Evolutionary conservation across 2,113 vertebrate genomes (phyloP).

Genomic region (Pterocles gutturalis): DNA sequence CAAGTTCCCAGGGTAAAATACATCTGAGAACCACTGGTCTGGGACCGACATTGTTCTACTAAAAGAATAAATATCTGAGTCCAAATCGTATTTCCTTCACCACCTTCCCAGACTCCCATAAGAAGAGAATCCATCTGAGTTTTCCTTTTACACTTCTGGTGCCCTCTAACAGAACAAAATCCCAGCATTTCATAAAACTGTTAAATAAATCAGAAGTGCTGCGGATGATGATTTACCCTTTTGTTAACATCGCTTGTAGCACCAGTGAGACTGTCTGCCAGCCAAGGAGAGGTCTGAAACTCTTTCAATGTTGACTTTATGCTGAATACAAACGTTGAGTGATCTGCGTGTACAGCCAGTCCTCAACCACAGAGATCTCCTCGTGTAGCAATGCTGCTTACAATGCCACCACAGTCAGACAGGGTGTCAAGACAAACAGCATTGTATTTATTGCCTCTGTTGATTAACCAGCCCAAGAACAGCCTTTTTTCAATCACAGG

Average conservation of each 20-base stretch:
- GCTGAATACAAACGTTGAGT: neutral
- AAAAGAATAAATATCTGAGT: conserved; percentile 60
- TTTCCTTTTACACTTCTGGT: conserved; percentile 12
- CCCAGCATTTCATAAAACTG: neutral
- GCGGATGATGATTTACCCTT: neutral
- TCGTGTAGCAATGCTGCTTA: neutral
- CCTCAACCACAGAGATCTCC: neutral
- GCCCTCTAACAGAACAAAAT: neutral
- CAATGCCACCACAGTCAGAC: conserved; percentile 23
- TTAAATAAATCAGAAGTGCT: neutral
- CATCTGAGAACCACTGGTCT: conserved; percentile 9
- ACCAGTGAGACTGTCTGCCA: neutral
- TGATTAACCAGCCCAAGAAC: conserved; percentile 7
- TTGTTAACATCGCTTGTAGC: neutral
- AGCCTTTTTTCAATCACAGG: conserved; percentile 1
- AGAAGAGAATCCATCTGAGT: conserved; percentile 58
- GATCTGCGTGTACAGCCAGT: neutral
- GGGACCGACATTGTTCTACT: conserved; percentile 71
- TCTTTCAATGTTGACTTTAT: neutral
- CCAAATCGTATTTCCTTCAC: conserved; percentile 66
- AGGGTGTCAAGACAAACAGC: conserved; percentile 38
- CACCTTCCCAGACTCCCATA: conserved; percentile 23
- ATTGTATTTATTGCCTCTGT: conserved; percentile 37
- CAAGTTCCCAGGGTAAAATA: conserved; percentile 71
- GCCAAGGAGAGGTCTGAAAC: neutral